Evolutionary conservation across 30 jellyfish, hydroid and myxozoan species (phyloP).

Genomic region (Aurelia coerulea): DNA sequence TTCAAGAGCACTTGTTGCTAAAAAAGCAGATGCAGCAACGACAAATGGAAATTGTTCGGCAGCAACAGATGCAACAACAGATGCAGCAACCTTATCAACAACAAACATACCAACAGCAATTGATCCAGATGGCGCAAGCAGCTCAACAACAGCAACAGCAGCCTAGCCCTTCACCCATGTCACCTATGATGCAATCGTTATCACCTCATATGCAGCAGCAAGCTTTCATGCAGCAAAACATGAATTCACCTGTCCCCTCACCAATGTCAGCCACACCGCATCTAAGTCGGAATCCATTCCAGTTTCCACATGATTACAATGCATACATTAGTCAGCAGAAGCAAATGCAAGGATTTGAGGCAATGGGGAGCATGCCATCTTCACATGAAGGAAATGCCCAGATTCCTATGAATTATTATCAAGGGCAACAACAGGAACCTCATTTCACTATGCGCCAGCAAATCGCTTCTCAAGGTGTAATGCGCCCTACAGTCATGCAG

Average conservation of each 20-base stretch:
- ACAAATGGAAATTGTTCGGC: slow-evolving; percentile 42
- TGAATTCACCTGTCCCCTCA: slow-evolving; percentile 79
- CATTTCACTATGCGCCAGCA: slow-evolving; percentile 54
- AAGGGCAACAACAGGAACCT: slow-evolving; percentile 63
- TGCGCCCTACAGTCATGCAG: slow-evolving; percentile 55
- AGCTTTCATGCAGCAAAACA: slow-evolving; percentile 68
- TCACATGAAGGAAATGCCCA: slow-evolving; percentile 52
- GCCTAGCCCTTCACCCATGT: slow-evolving; percentile 74
- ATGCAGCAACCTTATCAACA: slow-evolving; percentile 59
- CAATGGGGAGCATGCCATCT: slow-evolving; percentile 71
- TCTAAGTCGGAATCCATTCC: slow-evolving; percentile 74
- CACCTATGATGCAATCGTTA: slow-evolving; percentile 74
- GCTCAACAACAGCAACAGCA: slow-evolving; percentile 78
- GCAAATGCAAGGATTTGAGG: slow-evolving; percentile 70
- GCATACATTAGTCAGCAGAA: slow-evolving; percentile 76
- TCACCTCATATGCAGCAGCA: slow-evolving; percentile 77
- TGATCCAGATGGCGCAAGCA: slow-evolving; percentile 65
- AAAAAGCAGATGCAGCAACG: slow-evolving; percentile 71
- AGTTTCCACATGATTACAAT: slow-evolving; percentile 80
- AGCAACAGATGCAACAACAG: slow-evolving; percentile 60
- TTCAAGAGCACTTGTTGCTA: slow-evolving; percentile 69
- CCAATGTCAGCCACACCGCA: slow-evolving; percentile 77
- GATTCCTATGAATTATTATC: slow-evolving; percentile 59
- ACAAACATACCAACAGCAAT: slow-evolving; percentile 74
- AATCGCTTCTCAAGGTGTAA: slow-evolving; percentile 45